Base-by-base conservation (phyloP, 2,797 vertebrate genomes). In the Synaphobranchus kaupii region DNA sequence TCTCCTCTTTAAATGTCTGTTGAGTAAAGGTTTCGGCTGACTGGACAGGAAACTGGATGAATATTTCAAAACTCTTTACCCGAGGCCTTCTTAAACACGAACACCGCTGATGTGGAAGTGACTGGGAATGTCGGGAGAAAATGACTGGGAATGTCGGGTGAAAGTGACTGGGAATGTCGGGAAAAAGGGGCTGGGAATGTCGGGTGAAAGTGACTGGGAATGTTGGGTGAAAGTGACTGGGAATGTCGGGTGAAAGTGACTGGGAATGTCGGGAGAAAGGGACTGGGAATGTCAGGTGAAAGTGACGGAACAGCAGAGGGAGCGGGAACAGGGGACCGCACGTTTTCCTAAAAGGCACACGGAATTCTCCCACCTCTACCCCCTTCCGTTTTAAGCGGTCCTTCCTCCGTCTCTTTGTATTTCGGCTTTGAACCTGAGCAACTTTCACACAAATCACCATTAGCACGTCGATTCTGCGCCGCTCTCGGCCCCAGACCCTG, bases 51-150 rank as follows among this genome's bases (percentile, higher is more conserved):
- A 94, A 92, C 88, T 86, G 89, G 90, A 95, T 95, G 90, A 95
- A 95, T 94, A 95, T 95, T 96, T 96, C 89, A 95, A 92, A 34
- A 86, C 88, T 90, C 89, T 89, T 93, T 94, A 95, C 92, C 89
- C 12, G 76, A 87, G 90, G 87, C 90, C 92, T 94, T 89, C 90
- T 91, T 90, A 92, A 93, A 91, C 92, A 89, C 92, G 92, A 90
- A 91, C 91, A 86, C 93, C 89, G 86, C 91, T 93, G 92, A 94
- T 93, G 94, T 93, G 92, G 93, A 93, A 95, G 94, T 86, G 90
- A 94, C 94, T 92, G 76, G 39, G 76, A 88, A 82, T 88, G 90
- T 91, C 80, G 54, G 52, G 52, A 54, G 13, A 52, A 52, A 52
- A 94, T 86, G 90, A 94, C 94, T 92, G 76, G 39, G 44, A 88